phyloP scores from a whole-genome alignment of 2,888 invertebrate species.

The Pammene aurita region DNA sequence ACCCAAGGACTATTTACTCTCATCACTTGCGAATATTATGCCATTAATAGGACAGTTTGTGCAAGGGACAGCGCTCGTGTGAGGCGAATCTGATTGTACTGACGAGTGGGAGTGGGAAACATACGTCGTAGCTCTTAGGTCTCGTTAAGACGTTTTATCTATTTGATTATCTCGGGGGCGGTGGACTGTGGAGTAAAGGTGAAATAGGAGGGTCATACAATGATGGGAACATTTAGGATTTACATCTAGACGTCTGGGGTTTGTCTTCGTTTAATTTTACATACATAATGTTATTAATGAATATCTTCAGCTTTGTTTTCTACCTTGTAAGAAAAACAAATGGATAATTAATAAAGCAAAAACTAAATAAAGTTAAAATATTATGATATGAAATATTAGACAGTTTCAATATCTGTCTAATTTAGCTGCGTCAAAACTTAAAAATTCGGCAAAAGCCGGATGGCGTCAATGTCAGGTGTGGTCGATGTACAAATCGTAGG shows the following conservation, averaged over 20 bases:
- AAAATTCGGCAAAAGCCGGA: too few species aligned
- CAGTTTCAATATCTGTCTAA: too few species aligned
- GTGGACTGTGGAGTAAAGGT: constrained; percentile 10
- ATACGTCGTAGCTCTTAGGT: constrained; percentile 6
- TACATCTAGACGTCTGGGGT: not conserved
- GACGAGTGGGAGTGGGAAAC: constrained; percentile 31
- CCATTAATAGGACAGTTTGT: constrained; percentile 29
- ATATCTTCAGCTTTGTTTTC: too few species aligned
- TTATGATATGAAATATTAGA: too few species aligned
- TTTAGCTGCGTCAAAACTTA: too few species aligned
- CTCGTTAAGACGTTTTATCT: constrained; percentile 24
- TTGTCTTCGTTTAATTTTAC: too few species aligned
- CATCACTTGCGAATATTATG: constrained; percentile 34
- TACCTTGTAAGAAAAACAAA: too few species aligned
- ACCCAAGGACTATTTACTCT: constrained; percentile 47
- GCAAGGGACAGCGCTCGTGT: constrained; percentile 30
- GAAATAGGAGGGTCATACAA: not conserved
- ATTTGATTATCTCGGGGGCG: constrained; percentile 18
- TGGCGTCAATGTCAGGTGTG: too few species aligned
- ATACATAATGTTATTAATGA: too few species aligned
- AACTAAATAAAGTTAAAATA: too few species aligned
- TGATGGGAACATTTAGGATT: not conserved
- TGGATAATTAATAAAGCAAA: too few species aligned
- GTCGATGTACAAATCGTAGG: too few species aligned
- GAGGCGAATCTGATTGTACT: constrained; percentile 25